Base-by-base conservation (phyloP, 2,797 vertebrate species). In the Platyrinchus mystaceus region DNA sequence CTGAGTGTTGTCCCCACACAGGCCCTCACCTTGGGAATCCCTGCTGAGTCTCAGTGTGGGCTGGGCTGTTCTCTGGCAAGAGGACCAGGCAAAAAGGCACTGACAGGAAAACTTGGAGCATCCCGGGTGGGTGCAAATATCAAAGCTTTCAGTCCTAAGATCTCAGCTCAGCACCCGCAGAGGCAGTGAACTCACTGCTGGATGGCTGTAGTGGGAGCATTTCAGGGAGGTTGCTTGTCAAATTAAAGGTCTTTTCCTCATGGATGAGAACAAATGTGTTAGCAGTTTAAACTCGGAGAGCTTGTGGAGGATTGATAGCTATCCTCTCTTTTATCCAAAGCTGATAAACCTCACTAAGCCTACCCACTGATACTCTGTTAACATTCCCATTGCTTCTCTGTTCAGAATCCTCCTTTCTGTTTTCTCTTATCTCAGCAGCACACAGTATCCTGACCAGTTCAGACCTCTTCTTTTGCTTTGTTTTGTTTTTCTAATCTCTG, bases 321-420 rank as follows among this genome's bases (percentile, higher is more conserved):
- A 67, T 96, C 94, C 70, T 93, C 34, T 78, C 81, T 87, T 64
- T 96, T 87, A 91, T 63, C 93, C 90, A 93, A 91, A 97, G 94
- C 95, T 95, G 93, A 95, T 97, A 94, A 95, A 90, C 64, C 92
- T 87, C 71, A 43, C 90, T 96, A 95, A 95, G 93, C 84, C 84
- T 87, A 34, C 63, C 60, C 93, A 86, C 78, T 73, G 94, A 94
- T 87, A 94, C 80, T 87, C 84, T 82, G 59, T 70, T 87, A 96
- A 92, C 83, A 64, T 87, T 80, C 78, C 86, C 14, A 32, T 94
- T 97, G 95, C 89, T 91, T 64, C 77, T 85, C 68, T 70, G 22
- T 75, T 92, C 66, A 50, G 73, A 94, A 79, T 94, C 71, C 68
- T 90, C 26, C 41, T 71, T 53, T 88, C 92, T 15, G 0, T 85